Evolutionary conservation across 2,797 vertebrate genomes (phyloP), one percentile per base, ranked within the genome.

Genomic region (Sparidentex hasta): DNA sequence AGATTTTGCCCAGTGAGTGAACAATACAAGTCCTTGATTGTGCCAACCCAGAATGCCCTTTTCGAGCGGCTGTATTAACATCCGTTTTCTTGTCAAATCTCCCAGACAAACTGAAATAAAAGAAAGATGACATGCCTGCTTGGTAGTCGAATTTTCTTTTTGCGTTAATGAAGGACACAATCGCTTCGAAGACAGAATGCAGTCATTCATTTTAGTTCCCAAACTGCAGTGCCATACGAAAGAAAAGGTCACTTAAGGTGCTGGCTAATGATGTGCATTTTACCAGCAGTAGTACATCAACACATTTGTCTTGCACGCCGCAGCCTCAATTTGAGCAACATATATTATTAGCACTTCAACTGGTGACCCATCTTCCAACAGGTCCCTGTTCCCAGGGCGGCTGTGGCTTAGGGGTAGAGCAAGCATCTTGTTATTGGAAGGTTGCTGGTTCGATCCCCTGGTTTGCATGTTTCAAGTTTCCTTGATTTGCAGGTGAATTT

Each of bases 331-430:
- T 71, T 75, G 27, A 85, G 74, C 21, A 54, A 59, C 17, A 76
- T 57, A 62, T 50, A 55, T 41, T 59, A 70, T 82, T 84, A 65
- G 67, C 72, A 85, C 86, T 80, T 83, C 21, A 76, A 67, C 80
- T 70, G 76, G 50, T 21, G 59, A 71, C 56, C 64, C 65, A 51
- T 78, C 44, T 55, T 47, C 61, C 64, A 65, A 71, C 20, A 54
- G 51, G 48, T 44, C 52, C 55, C 20, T 61, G 79, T 78, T 21
- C 62, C 43, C 57, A 33, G 69, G 27, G 27, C 27, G 3, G 27
- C 27, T 4, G 27, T 27, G 27, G 3, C 27, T 27, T 4, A 27
- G 27, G 27, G 27, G 27, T 27, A 27, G 27, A 27, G 27, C 27
- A 3, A 27, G 27, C 27, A 3, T 27, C 27, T 27, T 27, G 27